Conservation (phyloP, 1,140 invertebrate genomes). For the Drosophila erecta region DNA sequence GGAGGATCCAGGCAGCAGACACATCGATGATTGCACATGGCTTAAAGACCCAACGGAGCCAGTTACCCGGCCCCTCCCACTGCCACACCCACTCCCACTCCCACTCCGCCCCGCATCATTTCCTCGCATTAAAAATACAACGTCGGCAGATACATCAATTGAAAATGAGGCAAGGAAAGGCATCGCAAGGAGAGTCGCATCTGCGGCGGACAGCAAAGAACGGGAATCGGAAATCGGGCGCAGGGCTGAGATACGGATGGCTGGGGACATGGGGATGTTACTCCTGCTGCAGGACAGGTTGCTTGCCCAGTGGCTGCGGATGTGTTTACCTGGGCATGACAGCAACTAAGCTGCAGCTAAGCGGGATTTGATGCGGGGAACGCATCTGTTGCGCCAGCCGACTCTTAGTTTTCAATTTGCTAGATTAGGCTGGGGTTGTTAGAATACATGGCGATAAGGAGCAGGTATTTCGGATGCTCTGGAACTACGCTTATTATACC, state of each 20-base stretch:
- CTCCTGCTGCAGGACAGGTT: slow-evolving; percentile 11
- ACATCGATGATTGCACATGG: slow-evolving; percentile 77
- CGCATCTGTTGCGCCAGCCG: slow-evolving; percentile 40
- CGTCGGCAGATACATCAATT: slow-evolving; percentile 65
- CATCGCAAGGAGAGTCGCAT: slow-evolving; percentile 22
- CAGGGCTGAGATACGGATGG: not conserved
- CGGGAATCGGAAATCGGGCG: slow-evolving; percentile 14
- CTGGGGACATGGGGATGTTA: slow-evolving; percentile 9
- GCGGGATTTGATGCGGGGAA: slow-evolving; percentile 14
- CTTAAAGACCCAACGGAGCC: slow-evolving; percentile 56
- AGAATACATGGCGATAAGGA: not conserved
- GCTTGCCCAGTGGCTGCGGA: not conserved
- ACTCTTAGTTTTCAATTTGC: slow-evolving; percentile 50
- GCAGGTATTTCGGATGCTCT: not conserved
- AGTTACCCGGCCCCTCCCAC: slow-evolving; percentile 11
- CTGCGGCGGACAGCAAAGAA: slow-evolving; percentile 40
- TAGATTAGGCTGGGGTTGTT: slow-evolving; percentile 6
- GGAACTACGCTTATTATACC: not conserved
- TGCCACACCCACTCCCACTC: too few relatives aligned
- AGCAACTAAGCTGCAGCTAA: slow-evolving; percentile 35
- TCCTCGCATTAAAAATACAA: slow-evolving; percentile 53
- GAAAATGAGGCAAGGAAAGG: slow-evolving; percentile 62
- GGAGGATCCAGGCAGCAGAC: slow-evolving; percentile 53
- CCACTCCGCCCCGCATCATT: not conserved
- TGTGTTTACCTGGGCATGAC: slow-evolving; percentile 29